These are phyloP conservation scores for Sparus aurata DNA, from an alignment of 2,797 vertebrate genomes.

Conservation along the genomic window DNA sequence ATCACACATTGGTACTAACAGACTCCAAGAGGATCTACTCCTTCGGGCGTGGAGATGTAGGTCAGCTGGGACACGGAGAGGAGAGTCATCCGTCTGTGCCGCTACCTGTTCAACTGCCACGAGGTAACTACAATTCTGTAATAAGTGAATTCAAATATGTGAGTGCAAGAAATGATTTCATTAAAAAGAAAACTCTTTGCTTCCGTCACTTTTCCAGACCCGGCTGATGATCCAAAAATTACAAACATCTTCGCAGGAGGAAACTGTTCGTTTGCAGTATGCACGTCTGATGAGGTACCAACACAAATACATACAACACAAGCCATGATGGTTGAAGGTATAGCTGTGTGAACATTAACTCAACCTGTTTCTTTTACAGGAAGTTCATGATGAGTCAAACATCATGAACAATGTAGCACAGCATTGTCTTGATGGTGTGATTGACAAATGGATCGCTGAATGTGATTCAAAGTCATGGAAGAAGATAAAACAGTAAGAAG, in stretches of 20 bases:
- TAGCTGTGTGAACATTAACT: neutral
- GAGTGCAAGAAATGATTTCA: neutral
- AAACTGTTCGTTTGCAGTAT: slow-evolving; percentile 66
- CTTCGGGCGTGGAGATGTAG: slow-evolving; percentile 85
- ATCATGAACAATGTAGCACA: neutral
- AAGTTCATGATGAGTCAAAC: neutral
- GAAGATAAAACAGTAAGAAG: slow-evolving; percentile 66
- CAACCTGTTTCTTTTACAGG: slow-evolving; percentile 27
- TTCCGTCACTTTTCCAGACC: slow-evolving; percentile 41
- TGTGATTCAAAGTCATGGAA: slow-evolving; percentile 58
- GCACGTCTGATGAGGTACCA: slow-evolving; percentile 40
- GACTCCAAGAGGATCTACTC: slow-evolving; percentile 82
- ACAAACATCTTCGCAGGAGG: slow-evolving; percentile 66
- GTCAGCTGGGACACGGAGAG: slow-evolving; percentile 80
- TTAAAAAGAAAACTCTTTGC: neutral
- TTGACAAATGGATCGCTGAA: slow-evolving; percentile 69
- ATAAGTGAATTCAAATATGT: neutral
- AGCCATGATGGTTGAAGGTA: neutral
- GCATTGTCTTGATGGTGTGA: slow-evolving; percentile 49
- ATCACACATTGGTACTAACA: slow-evolving; percentile 86
- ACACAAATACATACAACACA: neutral
- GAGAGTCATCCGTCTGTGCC: slow-evolving; percentile 80
- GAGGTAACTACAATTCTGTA: slow-evolving; percentile 25
- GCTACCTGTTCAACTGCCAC: slow-evolving; percentile 77
- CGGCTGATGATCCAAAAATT: slow-evolving; percentile 5